Base-by-base conservation (phyloP, 2,888 invertebrate species). In the Ceratothoa steindachneri region DNA sequence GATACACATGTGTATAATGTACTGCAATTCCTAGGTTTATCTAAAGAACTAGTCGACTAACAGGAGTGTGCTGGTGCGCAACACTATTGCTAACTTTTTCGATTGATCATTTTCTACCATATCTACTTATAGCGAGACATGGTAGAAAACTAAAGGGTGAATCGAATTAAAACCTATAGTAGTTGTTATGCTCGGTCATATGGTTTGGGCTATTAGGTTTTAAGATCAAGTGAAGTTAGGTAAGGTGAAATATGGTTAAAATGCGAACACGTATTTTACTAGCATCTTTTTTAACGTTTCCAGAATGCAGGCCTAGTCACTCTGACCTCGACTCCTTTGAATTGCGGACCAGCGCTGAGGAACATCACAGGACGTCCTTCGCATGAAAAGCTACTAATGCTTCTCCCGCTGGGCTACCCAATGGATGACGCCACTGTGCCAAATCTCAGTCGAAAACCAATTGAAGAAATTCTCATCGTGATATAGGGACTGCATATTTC, bases 401-500 rank as follows among this genome's bases (percentile, higher is more conserved):
- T 96, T 3, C 85, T 96, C 15, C 95, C 96, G 0, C 89, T 96
- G 0, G 96, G 96, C 0, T 92, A 91, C 85, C 92, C 95, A 0
- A 88, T 90, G 0, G 83, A 87, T n/a, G 88, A 90, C 66, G 90
- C 93, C 75, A 88, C 88, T 0, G 90, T 95, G 0, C 95, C 95
- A 0, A 89, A 90, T 81, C 86, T 95, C 22, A 83, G 87, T 30
- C 86, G 95, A 64, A 95, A 95, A 84, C 81, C 86, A 0, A 83
- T 95, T 12, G 85, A 89, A 0, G 89, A 94, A 65, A 92, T 94
- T 78, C 86, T 93, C 85, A 85, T 91, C 1, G 69, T 51, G 9
- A 30, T 72, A 29, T 77, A 70, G 69, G 30, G 19, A 2, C 9
- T 19, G 7, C 5, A 15, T 66, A 15, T 27, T 51, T 51, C n/a